Percentiles rank a stretch among this genome's conserved stretches.
Conservation (phyloP, 1,140 invertebrate genomes). For the Drosophila neocordata region DNA sequence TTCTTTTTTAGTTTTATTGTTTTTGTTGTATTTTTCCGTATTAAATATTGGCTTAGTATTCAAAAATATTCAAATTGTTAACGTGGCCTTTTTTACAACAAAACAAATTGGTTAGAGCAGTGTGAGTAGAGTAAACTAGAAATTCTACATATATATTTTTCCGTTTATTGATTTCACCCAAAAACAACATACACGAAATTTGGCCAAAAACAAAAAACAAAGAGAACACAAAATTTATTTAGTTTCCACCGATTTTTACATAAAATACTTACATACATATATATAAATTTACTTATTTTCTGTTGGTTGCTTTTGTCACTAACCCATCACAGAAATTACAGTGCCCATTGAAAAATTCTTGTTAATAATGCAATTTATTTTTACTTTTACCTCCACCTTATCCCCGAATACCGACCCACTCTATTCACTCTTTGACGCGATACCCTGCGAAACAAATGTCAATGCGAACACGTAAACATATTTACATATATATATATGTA, state of each 20-base stretch:
- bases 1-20: not conserved
- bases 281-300: not conserved
- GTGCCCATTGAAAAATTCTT: conserved; percentile 1
- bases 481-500: not conserved
- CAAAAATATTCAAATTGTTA: conserved; percentile 10
- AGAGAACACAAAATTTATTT: not conserved
- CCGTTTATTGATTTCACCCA: conserved; percentile 5
- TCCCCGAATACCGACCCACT: not conserved
- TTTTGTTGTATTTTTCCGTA: not conserved
- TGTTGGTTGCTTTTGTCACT: not conserved
- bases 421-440: not conserved
- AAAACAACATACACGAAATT: not conserved
- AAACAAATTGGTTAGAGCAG: conserved; percentile 8
- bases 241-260: too few relatives aligned
- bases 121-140: conserved; percentile 11
- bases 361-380: conserved; percentile 16
- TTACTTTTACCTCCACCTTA: not conserved
- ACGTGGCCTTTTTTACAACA: conserved; percentile 12
- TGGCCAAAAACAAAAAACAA: not conserved
- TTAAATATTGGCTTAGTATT: conserved; percentile 8
- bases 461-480: conserved; percentile 10
- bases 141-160: not conserved
- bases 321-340: conserved; percentile 3
- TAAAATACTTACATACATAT: not conserved
- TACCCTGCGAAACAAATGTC: conserved; percentile 4